phyloP scores from a whole-genome alignment of 2,888 invertebrate genomes.

The Caradrina clavipalpis region DNA sequence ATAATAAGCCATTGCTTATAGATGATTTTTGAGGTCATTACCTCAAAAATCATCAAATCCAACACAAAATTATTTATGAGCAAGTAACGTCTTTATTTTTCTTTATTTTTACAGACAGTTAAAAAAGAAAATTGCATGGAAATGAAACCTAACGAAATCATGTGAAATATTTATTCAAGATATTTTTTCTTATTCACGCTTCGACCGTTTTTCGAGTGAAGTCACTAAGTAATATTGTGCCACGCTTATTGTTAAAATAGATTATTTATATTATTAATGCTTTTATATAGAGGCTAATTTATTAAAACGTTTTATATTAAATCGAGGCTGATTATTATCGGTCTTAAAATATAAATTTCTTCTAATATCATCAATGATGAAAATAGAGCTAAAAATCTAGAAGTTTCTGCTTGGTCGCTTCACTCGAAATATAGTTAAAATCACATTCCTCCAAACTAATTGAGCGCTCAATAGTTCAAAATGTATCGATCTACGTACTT shows the following conservation, averaged over 20 bases:
- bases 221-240: neutral
- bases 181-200: conserved; percentile 34
- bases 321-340: neutral
- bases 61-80: conserved; percentile 18
- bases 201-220: conserved; percentile 14
- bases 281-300: conserved; percentile 37
- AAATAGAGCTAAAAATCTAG: neutral
- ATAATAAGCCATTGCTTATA: neutral
- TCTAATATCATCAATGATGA: neutral
- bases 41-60: neutral
- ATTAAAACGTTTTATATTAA: neutral
- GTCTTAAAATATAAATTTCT: neutral
- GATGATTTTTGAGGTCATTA: too few species aligned
- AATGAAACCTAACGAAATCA: conserved; percentile 56
- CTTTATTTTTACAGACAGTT: conserved; percentile 61
- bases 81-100: conserved; percentile 26
- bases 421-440: conserved; percentile 10
- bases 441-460: conserved; percentile 69
- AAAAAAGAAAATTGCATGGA: conserved; percentile 53
- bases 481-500: conserved; percentile 70
- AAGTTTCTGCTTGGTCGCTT: neutral
- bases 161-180: conserved; percentile 56
- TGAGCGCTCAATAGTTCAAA: conserved; percentile 63
- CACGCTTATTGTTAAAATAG: neutral
- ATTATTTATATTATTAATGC: conserved; percentile 8